Evolutionary conservation across 2,113 vertebrate species (phyloP).

Genomic region (Tupaia chinensis): DNA sequence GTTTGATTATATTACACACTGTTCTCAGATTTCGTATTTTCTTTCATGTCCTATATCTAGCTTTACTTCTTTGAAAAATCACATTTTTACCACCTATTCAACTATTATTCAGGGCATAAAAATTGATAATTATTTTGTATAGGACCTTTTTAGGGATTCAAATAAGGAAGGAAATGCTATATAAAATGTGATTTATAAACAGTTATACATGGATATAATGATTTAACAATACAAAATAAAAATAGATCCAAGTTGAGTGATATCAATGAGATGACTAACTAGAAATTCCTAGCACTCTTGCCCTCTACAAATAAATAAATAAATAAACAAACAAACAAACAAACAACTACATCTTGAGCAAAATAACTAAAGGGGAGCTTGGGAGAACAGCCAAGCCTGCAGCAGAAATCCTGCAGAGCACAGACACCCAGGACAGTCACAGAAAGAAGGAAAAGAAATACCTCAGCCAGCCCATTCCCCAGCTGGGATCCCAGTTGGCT

Average conservation of each 20-base stretch:
- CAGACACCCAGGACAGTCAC: neutral
- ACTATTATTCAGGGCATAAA: neutral
- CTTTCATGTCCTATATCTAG: neutral
- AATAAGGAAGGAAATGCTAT: neutral
- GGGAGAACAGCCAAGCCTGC: neutral
- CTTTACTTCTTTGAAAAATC: conserved; percentile 23
- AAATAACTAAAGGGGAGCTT: neutral
- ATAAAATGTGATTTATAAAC: neutral
- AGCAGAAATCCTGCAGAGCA: neutral
- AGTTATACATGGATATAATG: neutral
- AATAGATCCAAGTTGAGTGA: neutral
- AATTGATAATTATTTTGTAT: neutral
- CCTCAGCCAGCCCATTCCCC: too few species aligned
- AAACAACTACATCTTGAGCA: neutral
- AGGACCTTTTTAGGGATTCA: neutral
- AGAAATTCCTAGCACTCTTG: neutral
- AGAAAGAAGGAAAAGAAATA: neutral
- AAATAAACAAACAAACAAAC: neutral
- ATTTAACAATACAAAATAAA: neutral
- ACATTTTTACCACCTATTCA: neutral
- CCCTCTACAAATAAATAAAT: neutral
- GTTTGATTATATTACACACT: neutral
- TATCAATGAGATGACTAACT: neutral
- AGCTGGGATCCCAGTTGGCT: neutral
- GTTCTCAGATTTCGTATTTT: conserved; percentile 27